Base-by-base conservation (phyloP, 2,797 vertebrate genomes). In the Dipus sagitta region DNA sequence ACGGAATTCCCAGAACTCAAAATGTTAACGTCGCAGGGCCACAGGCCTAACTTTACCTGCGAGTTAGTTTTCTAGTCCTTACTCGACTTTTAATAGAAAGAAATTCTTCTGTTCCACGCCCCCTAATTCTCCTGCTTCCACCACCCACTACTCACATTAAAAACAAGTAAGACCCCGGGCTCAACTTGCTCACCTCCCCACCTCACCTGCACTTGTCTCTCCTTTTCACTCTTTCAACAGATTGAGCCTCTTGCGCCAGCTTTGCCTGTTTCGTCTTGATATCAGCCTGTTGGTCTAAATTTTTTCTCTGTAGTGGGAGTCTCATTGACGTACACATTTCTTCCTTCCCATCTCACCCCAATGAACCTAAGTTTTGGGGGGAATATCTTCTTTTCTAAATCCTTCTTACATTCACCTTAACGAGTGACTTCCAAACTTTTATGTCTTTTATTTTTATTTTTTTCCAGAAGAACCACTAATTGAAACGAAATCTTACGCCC, bases 371-470 rank as follows among this genome's bases (percentile, higher is more conserved):
- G 75, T 68, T 74, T 92, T 75, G 83, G 23, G 15, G 30, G 42
- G 81, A 64, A 64, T 71, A 54, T 81, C 68, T 89, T 80, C 47
- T 81, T 86, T 95, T 70, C 23, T 58, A 79, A 95, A 77, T 17
- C 42, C 75, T 80, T 32, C 20, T 90, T 86, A 52, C 65, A 74
- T 52, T 68, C 34, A 90, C 65, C 86, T 82, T 72, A 92, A 86
- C 68, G 75, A 92, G 52, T 96, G 95, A 89, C 85, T 93, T 93
- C 78, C 68, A 95, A 74, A 93, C 77, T 76, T 94, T 86, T n/a
- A 26, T 92, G 58, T 87, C 52, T 89, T n/a, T 64, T 75, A 3
- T 38, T 9, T 42, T 24, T 64, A n/a, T 15, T 13, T 65, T 92
- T 67, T 52, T 24, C 62, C 64, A 54, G 96, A 18, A n/a, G 86